phyloP scores from a whole-genome alignment of 2,888 invertebrate species.

The Ischnus inquisitorius region DNA sequence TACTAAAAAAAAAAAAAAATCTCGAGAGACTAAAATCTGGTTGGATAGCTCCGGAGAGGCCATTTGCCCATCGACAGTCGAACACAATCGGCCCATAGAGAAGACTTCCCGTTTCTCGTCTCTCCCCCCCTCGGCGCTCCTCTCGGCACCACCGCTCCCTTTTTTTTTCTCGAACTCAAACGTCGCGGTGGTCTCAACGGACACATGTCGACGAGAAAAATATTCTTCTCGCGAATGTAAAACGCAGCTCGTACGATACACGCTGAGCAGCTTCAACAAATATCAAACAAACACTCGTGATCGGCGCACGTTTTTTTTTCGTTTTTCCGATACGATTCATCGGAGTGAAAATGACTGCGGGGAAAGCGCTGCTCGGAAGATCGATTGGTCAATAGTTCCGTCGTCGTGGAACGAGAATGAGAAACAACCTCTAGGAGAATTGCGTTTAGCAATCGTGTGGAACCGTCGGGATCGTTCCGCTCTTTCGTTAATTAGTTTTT shows the following conservation, averaged over 20 bases:
- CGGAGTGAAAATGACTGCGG: not conserved
- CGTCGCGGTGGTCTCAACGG: slow-evolving; percentile 38
- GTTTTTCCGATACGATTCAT: too few species aligned
- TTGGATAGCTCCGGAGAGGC: not conserved
- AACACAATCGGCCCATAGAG: slow-evolving; percentile 23
- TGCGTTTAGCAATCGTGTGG: slow-evolving; percentile 25
- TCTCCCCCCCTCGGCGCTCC: not conserved
- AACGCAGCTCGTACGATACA: not conserved
- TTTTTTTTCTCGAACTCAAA: not conserved
- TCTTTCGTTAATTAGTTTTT: slow-evolving; percentile 41
- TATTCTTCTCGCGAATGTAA: not conserved
- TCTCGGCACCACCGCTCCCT: not conserved
- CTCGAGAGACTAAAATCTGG: not conserved
- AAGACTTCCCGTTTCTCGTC: not conserved
- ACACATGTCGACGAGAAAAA: not conserved
- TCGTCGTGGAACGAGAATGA: not conserved
- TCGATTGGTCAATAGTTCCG: slow-evolving; percentile 1
- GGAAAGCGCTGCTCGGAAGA: slow-evolving; percentile 4
- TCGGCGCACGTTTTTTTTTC: too few species aligned
- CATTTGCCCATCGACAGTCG: slow-evolving; percentile 12
- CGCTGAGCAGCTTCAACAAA: not conserved
- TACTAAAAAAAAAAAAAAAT: not conserved
- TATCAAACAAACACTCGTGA: not conserved
- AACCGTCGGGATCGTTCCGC: slow-evolving; percentile 24
- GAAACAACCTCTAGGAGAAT: not conserved